A percentile compares a stretch with the other conserved stretches of the same genome.
These are phyloP conservation scores for Arrhamphus sclerolepis DNA, from an alignment of 2,797 vertebrate species.

Conservation along the genomic window DNA sequence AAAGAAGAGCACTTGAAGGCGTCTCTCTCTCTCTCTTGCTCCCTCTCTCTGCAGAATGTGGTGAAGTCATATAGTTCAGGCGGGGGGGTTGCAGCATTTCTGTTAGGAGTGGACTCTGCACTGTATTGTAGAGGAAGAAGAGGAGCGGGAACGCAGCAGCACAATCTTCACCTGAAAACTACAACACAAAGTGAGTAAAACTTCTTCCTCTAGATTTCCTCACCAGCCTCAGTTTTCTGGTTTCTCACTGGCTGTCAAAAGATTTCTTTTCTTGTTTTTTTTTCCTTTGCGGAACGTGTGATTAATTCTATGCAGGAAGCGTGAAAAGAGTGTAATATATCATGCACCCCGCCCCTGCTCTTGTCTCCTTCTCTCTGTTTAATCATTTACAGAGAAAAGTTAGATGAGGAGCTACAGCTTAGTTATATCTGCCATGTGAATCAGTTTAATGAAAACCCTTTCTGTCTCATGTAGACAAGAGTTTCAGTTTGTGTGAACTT, in stretches of 20 bases:
- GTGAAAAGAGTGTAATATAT: conserved; percentile 12
- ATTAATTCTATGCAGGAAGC: conserved; percentile 27
- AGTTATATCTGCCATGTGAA: not conserved
- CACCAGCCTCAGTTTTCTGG: conserved; percentile 16
- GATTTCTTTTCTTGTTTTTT: conserved; percentile 13
- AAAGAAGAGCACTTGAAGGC: conserved; percentile 64
- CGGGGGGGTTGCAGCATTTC: conserved; percentile 42
- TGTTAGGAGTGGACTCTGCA: conserved; percentile 32
- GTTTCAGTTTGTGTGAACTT: conserved; percentile 13
- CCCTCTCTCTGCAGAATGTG: conserved; percentile 48
- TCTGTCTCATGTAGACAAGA: conserved; percentile 1
- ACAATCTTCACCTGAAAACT: conserved; percentile 50
- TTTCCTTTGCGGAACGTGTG: no score
- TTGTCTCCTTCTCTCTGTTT: not conserved
- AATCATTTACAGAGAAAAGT: conserved; percentile 13
- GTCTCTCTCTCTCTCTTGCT: conserved; percentile 38
- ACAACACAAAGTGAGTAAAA: conserved; percentile 65
- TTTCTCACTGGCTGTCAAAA: conserved; percentile 18
- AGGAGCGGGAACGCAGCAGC: conserved; percentile 17
- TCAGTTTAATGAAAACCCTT: conserved; percentile 15
- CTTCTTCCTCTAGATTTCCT: not conserved
- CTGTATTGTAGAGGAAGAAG: conserved; percentile 46
- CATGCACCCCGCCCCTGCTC: conserved; percentile 31
- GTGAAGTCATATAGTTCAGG: conserved; percentile 67
- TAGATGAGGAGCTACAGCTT: conserved; percentile 24